These are phyloP conservation scores for Agriopis leucophaearia DNA, from an alignment of 2,888 invertebrate genomes.

Conservation along the genomic window DNA sequence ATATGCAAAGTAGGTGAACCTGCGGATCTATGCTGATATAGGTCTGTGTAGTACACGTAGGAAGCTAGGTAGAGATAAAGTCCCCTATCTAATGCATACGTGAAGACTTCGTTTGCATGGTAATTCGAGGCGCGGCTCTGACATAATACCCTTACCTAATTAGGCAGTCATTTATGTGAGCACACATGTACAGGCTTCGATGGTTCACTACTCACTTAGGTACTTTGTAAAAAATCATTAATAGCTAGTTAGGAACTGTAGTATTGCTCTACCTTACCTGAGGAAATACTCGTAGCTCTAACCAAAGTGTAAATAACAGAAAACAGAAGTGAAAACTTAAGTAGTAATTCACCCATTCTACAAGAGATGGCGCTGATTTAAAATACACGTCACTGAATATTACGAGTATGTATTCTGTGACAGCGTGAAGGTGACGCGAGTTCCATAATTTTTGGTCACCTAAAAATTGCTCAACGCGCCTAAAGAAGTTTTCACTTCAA, in stretches of 20 bases:
- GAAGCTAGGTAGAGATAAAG: constrained; percentile 33
- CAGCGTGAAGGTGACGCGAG: too few relatives aligned
- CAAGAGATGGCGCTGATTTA: too few relatives aligned
- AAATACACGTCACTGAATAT: too few relatives aligned
- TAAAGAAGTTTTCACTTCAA: too few relatives aligned
- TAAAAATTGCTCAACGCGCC: too few relatives aligned
- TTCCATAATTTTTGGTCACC: too few relatives aligned
- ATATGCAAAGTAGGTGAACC: not conserved
- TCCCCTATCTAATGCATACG: constrained; percentile 39
- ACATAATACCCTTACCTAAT: constrained; percentile 31
- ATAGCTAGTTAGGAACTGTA: not conserved
- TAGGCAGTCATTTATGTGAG: constrained; percentile 15
- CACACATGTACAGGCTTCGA: constrained; percentile 1
- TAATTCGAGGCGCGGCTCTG: constrained; percentile 42
- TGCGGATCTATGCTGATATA: not conserved
- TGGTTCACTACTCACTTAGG: not conserved
- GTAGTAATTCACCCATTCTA: too few relatives aligned
- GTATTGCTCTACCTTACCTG: too few relatives aligned
- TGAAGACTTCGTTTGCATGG: constrained; percentile 50
- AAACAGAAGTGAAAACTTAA: too few relatives aligned
- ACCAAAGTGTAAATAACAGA: too few relatives aligned
- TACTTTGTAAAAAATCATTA: not conserved
- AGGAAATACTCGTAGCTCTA: too few relatives aligned
- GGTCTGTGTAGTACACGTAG: not conserved
- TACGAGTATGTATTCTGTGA: too few relatives aligned